phyloP scores from a whole-genome alignment of 2,888 invertebrate genomes.

The Prenolepis imparis region DNA sequence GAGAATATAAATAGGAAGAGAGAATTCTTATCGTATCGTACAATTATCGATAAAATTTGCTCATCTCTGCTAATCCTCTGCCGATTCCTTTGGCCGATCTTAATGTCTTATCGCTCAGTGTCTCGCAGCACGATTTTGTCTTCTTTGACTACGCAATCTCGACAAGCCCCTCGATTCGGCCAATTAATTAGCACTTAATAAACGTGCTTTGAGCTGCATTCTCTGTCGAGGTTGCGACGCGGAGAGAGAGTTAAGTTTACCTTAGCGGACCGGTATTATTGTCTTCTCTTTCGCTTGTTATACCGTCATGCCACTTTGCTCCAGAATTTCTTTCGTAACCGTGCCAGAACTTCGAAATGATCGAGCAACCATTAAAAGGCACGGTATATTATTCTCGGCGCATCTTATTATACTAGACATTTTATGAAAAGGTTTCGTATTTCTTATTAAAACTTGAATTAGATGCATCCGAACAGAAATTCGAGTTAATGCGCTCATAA shows the following conservation, averaged over 20 bases:
- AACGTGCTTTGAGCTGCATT: slow-evolving; percentile 78
- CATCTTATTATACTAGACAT: slow-evolving; percentile 26
- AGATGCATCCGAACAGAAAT: not conserved
- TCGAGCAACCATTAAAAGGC: slow-evolving; percentile 28
- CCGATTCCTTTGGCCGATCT: slow-evolving; percentile 17
- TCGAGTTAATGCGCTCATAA: not conserved
- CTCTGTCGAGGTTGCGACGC: slow-evolving; percentile 68
- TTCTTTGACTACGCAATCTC: slow-evolving; percentile 76
- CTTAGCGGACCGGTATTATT: slow-evolving; percentile 38
- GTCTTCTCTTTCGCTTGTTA: slow-evolving; percentile 39
- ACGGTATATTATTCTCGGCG: not conserved
- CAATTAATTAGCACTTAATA: slow-evolving; percentile 81
- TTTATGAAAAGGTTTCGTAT: not conserved
- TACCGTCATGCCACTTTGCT: slow-evolving; percentile 24
- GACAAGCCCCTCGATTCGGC: slow-evolving; percentile 76
- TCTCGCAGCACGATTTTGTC: slow-evolving; percentile 64
- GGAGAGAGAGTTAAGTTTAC: slow-evolving; percentile 52
- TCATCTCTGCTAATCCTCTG: not conserved
- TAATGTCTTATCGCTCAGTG: slow-evolving; percentile 36
- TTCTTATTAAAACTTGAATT: not conserved
- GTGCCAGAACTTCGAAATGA: slow-evolving; percentile 15
- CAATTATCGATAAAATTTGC: slow-evolving; percentile 23
- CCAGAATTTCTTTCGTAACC: slow-evolving; percentile 33
- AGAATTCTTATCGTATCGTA: not conserved
- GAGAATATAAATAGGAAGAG: not conserved